Evolutionary conservation across 2,797 vertebrate species (phyloP).

Genomic region (Phaenicophaeus curvirostris): DNA sequence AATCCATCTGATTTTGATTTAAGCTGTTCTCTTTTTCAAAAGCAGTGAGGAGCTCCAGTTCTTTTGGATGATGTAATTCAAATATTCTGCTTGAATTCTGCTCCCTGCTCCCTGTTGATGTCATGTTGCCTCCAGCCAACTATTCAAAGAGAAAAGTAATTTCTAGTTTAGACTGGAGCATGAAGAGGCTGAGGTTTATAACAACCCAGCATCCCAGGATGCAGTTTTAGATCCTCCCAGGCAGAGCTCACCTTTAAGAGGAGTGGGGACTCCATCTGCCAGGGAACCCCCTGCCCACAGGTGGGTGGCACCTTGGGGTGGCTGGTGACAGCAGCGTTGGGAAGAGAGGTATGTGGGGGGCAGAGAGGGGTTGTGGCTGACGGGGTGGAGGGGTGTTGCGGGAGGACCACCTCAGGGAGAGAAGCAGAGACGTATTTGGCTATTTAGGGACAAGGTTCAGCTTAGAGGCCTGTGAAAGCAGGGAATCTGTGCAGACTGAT

Average conservation of each 20-base stretch:
- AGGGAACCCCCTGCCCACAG: fast-evolving
- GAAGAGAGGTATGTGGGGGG: conserved; percentile 5
- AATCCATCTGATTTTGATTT: conserved; percentile 64
- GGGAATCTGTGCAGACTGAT: background rate
- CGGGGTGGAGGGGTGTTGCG: background rate
- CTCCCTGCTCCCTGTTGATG: conserved; percentile 48
- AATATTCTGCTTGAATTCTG: conserved; percentile 64
- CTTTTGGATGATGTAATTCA: conserved; percentile 39
- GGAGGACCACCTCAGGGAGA: fast-evolving
- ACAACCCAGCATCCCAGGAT: background rate
- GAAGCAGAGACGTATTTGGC: background rate
- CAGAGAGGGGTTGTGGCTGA: no score
- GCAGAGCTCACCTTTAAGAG: background rate
- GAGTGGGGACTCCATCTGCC: fast-evolving
- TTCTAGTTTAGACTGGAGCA: conserved; percentile 34
- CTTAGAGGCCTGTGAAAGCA: background rate
- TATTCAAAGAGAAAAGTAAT: conserved; percentile 49
- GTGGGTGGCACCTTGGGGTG: background rate
- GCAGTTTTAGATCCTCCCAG: background rate
- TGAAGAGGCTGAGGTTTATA: background rate
- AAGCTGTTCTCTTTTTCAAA: conserved; percentile 37
- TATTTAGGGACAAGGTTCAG: background rate
- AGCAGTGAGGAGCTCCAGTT: conserved; percentile 16
- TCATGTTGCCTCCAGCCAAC: conserved; percentile 31
- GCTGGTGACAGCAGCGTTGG: background rate